A percentile compares a stretch with the other conserved stretches of the same genome.
These are phyloP conservation scores for Nothura maculosa DNA, from an alignment of 2,797 vertebrate genomes.

Conservation along the genomic window DNA sequence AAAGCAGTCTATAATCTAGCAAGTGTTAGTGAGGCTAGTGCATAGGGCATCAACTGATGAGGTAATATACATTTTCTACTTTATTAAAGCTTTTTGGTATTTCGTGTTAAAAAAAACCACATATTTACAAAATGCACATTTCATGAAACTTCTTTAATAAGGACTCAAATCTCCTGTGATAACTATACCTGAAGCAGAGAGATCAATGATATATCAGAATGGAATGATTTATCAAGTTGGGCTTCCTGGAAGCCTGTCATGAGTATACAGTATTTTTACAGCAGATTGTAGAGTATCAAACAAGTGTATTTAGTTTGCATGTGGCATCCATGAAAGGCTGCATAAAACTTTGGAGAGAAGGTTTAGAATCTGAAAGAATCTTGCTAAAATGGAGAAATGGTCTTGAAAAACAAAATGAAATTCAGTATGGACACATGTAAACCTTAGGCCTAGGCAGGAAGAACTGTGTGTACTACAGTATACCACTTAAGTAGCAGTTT, in stretches of 20 bases:
- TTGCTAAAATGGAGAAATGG: neutral
- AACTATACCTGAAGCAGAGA: neutral
- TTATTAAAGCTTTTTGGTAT: neutral
- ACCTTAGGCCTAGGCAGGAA: neutral
- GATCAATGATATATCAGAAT: neutral
- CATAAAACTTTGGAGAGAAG: neutral
- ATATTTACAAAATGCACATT: neutral
- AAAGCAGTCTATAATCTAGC: neutral
- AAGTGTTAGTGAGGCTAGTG: neutral
- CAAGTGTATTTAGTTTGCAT: neutral
- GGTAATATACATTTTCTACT: neutral
- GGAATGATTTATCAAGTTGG: neutral
- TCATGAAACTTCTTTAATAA: neutral
- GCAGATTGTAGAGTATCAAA: neutral
- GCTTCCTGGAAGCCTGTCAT: neutral
- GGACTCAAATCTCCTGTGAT: neutral
- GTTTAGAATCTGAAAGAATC: neutral
- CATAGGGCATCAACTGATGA: neutral
- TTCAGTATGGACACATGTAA: neutral
- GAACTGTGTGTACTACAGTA: neutral
- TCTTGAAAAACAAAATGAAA: neutral
- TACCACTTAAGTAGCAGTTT: neutral
- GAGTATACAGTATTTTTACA: neutral
- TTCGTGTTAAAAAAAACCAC: neutral
- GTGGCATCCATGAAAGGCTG: neutral